Base-by-base conservation (phyloP, 1,140 invertebrate genomes). In the Ooceraea biroi region DNA sequence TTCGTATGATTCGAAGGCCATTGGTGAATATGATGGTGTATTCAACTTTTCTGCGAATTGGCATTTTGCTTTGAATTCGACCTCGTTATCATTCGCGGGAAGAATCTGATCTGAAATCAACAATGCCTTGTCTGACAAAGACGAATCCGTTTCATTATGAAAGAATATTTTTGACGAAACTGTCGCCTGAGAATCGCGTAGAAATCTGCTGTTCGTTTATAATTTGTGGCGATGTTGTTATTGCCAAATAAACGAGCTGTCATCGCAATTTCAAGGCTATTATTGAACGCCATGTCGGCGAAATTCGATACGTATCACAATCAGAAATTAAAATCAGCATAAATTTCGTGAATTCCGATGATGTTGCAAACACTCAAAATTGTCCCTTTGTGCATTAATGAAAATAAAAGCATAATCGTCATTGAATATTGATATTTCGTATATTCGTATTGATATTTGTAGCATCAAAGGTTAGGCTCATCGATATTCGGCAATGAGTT, bases 251-350 rank as follows among this genome's bases (percentile, higher is more conserved):
- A 25, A 52, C 17, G 57, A 61, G 25, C 14, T 8, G 3, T 22
- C 30, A 30, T 44, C 22, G 1, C 10, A 60, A 19, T 60, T n/a
- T 10, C 41, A 61, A 61, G 57, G 57, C n/a, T 76, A 30, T 48
- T 36, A 63, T 30, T 65, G 17, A 76, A 76, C 7, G 69, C 22
- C 12, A 57, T 27, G 72, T 76, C n/a, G 14, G n/a, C n/a, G 25
- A 76, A 76, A 76, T 76, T 36, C 3, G 30, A 44, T 0, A 14
- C 25, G 12, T 17, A 63, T 63, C 58, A 63, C 36, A 36, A 36
- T n/a, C 22, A 58, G 11, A 19, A 7, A 74, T 74, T 25, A 7
- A 19, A 30, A 11, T 74, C 11, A 7, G 1, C 12, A 14, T 19
- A 46, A 27, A 61, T 63, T 63, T 60, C 5, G 30, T 14, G 14